Conservation (phyloP, 2,888 invertebrate species). For the Eudasyphora cyanicolor region DNA sequence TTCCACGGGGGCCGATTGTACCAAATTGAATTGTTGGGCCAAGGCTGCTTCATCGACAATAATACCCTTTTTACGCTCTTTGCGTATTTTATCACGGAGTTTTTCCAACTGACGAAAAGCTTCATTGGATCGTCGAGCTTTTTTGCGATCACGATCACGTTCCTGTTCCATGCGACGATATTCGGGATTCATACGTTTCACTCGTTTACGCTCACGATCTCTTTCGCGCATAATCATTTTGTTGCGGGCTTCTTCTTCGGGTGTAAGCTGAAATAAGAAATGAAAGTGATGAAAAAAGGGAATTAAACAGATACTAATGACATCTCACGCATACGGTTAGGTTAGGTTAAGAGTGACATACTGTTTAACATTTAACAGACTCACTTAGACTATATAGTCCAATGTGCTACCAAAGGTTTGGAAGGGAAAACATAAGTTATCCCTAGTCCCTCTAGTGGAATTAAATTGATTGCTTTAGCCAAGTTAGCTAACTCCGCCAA, state of each 20-base stretch:
- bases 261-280: constrained; percentile 73
- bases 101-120: constrained; percentile 77
- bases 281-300: too few relatives aligned
- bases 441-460: too few relatives aligned
- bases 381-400: too few relatives aligned
- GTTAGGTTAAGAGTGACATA: too few relatives aligned
- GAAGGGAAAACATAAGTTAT: too few relatives aligned
- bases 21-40: constrained; percentile 74
- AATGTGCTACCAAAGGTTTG: too few relatives aligned
- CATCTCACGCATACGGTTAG: too few relatives aligned
- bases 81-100: constrained; percentile 77
- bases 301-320: too few relatives aligned
- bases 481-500: too few relatives aligned
- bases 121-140: constrained; percentile 76
- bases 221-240: constrained; percentile 77
- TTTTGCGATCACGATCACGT: constrained; percentile 77
- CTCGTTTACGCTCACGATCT: constrained; percentile 77
- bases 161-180: constrained; percentile 77
- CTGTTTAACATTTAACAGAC: too few relatives aligned
- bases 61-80: constrained; percentile 77
- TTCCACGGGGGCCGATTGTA: constrained; percentile 73
- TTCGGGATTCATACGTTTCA: constrained; percentile 77
- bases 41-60: constrained; percentile 74
- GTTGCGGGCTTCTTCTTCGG: constrained; percentile 77
- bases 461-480: too few relatives aligned